These are phyloP conservation scores for Lophotriccus pileatus DNA, from an alignment of 2,797 vertebrate species.

Conservation along the genomic window DNA sequence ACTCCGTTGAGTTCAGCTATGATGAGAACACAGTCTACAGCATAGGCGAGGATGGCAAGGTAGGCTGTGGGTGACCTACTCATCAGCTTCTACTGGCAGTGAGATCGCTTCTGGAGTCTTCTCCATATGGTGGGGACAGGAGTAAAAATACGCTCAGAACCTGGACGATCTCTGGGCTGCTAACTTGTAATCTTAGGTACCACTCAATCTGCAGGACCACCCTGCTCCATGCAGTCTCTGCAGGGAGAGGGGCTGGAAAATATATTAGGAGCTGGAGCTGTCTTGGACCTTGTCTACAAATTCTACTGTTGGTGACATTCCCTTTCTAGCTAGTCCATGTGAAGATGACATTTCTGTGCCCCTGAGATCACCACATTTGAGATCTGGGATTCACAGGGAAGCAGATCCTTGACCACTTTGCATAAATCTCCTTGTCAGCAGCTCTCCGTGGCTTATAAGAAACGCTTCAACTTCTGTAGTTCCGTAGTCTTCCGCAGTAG, in stretches of 20 bases:
- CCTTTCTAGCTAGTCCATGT: not conserved
- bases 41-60: constrained; percentile 95
- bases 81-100: not conserved
- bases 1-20: constrained; percentile 97
- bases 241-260: not conserved
- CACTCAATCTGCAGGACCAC: not conserved
- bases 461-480: not conserved
- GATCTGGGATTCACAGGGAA: not conserved
- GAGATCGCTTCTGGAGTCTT: not conserved
- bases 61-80: constrained; percentile 41
- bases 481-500: not conserved
- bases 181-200: not conserved
- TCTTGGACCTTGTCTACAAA: not conserved
- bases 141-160: not conserved
- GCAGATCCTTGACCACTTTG: not conserved
- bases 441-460: not conserved
- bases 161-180: not conserved
- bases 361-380: not conserved
- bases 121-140: not conserved
- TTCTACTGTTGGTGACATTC: not conserved
- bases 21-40: constrained; percentile 97
- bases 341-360: not conserved
- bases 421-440: not conserved
- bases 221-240: not conserved
- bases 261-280: not conserved